Conservation (phyloP, 2,113 vertebrate species). For the Marmota monax region DNA sequence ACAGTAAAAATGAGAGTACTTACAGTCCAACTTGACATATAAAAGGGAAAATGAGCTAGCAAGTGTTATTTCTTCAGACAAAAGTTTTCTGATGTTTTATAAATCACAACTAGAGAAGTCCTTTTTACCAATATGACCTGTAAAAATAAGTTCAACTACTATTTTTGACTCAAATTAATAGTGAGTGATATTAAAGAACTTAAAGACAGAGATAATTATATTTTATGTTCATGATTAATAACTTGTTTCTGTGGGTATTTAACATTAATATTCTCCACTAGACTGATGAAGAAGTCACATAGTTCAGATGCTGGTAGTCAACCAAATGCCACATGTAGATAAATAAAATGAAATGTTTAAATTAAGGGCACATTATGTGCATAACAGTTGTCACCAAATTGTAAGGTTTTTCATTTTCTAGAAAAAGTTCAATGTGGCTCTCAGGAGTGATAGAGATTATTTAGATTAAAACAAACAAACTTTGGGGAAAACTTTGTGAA, state of each 20-base stretch:
- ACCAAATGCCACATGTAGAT: neutral
- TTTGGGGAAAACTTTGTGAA: neutral
- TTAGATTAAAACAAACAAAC: neutral
- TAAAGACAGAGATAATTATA: conserved; percentile 16
- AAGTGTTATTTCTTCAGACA: neutral
- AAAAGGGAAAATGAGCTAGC: neutral
- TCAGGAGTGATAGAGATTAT: neutral
- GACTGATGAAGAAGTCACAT: neutral
- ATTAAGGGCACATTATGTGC: neutral
- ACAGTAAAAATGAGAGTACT: neutral
- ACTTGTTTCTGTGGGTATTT: conserved; percentile 1
- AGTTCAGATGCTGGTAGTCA: conserved; percentile 45
- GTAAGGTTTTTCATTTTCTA: neutral
- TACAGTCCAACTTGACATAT: neutral
- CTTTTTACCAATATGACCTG: neutral
- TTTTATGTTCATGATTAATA: conserved; percentile 1
- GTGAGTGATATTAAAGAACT: neutral
- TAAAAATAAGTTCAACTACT: neutral
- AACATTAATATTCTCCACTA: conserved; percentile 36
- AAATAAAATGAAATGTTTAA: conserved; percentile 35
- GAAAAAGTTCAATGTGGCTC: neutral
- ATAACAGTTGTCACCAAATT: neutral
- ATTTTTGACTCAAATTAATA: conserved; percentile 7
- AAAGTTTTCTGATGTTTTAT: neutral
- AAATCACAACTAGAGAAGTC: neutral